phyloP scores from a whole-genome alignment of 1,140 invertebrate species.

The Dysdera silvatica region DNA sequence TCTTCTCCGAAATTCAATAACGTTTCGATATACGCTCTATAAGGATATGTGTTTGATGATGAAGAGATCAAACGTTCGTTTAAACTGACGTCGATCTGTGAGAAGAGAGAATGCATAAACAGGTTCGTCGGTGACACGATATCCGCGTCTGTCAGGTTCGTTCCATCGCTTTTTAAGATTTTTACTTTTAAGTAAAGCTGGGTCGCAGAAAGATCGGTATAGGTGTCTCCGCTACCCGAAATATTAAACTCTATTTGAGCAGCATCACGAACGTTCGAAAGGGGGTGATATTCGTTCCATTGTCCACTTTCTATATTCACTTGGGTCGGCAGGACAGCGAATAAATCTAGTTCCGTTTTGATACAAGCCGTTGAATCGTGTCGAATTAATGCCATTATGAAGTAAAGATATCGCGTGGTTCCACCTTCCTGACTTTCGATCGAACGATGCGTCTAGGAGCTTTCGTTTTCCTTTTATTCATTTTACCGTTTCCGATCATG shows the following conservation, averaged over 20 bases:
- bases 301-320: not conserved
- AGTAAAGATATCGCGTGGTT: not conserved
- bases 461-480: not conserved
- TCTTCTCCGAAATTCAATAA: not conserved
- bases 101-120: not conserved
- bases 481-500: not conserved
- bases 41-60: not conserved
- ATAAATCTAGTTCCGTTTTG: conserved; percentile 1
- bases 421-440: not conserved
- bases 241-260: not conserved
- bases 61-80: not conserved
- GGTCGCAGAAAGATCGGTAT: not conserved
- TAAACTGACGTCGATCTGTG: not conserved
- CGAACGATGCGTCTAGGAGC: not conserved
- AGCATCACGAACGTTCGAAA: not conserved
- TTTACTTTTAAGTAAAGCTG: not conserved
- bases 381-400: not conserved
- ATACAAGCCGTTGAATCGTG: not conserved
- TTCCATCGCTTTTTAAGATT: too few relatives aligned
- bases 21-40: not conserved
- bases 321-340: not conserved
- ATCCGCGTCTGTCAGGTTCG: not conserved
- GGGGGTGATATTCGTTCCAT: conserved; percentile 1
- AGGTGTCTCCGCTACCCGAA: not conserved
- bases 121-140: not conserved